Conservation (phyloP, 2,113 vertebrate species). For the Microcebus tavaratra region DNA sequence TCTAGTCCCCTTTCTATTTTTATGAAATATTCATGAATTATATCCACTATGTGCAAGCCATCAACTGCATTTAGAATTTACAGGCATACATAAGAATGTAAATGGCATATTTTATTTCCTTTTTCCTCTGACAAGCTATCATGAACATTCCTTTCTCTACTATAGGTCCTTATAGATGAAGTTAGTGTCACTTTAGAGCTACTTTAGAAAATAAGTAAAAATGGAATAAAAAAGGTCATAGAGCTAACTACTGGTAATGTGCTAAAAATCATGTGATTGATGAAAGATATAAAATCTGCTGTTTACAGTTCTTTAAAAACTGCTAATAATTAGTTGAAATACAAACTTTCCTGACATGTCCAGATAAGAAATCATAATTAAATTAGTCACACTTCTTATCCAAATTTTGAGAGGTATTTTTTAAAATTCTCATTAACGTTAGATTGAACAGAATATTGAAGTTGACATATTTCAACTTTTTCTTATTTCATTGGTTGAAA, state of each 20-base stretch:
- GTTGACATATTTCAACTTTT: background rate
- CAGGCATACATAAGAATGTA: slow-evolving; percentile 70
- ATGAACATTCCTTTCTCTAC: slow-evolving; percentile 69
- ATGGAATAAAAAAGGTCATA: slow-evolving; percentile 60
- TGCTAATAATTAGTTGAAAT: slow-evolving; percentile 71
- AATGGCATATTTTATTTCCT: slow-evolving; percentile 69
- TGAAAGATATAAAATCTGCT: slow-evolving; percentile 32
- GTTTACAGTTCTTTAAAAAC: slow-evolving; percentile 62
- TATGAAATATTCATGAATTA: slow-evolving; percentile 48
- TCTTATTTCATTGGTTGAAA: background rate
- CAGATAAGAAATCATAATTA: slow-evolving; percentile 60
- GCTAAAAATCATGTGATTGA: slow-evolving; percentile 35
- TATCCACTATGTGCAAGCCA: slow-evolving; percentile 51
- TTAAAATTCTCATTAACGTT: background rate
- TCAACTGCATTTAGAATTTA: slow-evolving; percentile 63
- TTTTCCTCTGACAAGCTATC: slow-evolving; percentile 78
- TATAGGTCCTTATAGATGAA: slow-evolving; percentile 64
- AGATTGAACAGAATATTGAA: background rate
- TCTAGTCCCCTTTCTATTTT: background rate
- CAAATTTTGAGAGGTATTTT: slow-evolving; percentile 11
- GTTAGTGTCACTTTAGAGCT: slow-evolving; percentile 72
- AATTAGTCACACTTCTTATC: slow-evolving; percentile 63
- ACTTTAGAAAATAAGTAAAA: slow-evolving; percentile 71
- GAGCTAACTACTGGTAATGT: slow-evolving; percentile 64
- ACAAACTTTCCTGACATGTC: slow-evolving; percentile 71